A percentile compares a stretch with the other conserved stretches of the same genome.
These are phyloP conservation scores for Tetrax tetrax DNA, from an alignment of 2,113 vertebrate genomes.

Conservation along the genomic window DNA sequence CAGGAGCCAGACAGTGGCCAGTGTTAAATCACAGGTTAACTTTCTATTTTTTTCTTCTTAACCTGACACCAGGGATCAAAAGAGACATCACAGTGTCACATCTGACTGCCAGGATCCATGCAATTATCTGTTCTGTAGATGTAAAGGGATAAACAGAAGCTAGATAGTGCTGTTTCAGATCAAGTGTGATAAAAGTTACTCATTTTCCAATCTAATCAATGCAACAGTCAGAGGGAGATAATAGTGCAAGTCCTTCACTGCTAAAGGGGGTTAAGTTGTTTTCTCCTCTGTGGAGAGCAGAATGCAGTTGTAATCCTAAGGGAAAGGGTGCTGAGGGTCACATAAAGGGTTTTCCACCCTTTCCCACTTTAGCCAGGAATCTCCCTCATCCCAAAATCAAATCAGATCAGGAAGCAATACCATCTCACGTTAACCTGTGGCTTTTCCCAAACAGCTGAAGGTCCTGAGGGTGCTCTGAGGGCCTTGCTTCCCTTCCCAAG, in stretches of 20 bases:
- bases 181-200: slow-evolving; percentile 57
- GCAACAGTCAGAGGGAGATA: slow-evolving; percentile 1
- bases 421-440: neutral
- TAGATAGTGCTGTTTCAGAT: slow-evolving; percentile 40
- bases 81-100: neutral
- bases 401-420: neutral
- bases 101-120: neutral
- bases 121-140: slow-evolving; percentile 19
- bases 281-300: neutral
- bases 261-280: neutral
- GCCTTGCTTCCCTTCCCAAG: neutral
- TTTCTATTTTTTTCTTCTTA: slow-evolving; percentile 8
- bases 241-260: neutral
- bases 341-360: neutral
- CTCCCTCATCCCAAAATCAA: neutral
- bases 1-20: slow-evolving; percentile 16
- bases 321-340: neutral
- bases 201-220: slow-evolving; percentile 63
- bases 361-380: neutral
- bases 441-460: neutral
- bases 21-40: slow-evolving; percentile 22
- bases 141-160: slow-evolving; percentile 12
- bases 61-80: slow-evolving; percentile 23
- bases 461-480: neutral
- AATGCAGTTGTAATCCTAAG: neutral